A percentile compares a stretch with the other conserved stretches of the same genome.
Conservation (phyloP, 2,113 vertebrate genomes). For the Corynorhinus townsendii region DNA sequence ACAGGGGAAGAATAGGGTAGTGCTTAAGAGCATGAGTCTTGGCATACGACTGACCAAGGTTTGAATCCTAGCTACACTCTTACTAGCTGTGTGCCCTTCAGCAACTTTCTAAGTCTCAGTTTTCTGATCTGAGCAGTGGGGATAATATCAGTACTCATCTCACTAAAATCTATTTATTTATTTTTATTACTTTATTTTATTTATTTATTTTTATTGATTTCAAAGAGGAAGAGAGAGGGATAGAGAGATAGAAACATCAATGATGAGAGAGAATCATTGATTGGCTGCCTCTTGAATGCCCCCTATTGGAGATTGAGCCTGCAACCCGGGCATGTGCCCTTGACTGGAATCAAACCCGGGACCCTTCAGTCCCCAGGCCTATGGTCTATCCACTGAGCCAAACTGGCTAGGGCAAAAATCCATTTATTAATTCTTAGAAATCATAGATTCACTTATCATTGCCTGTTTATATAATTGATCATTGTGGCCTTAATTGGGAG, state of each 20-base stretch:
- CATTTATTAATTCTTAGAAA: not conserved
- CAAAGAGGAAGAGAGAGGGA: too few relatives aligned
- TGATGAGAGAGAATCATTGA: too few relatives aligned
- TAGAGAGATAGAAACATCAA: too few relatives aligned
- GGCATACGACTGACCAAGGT: not conserved
- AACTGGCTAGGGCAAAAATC: not conserved
- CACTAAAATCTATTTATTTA: conserved; percentile 24
- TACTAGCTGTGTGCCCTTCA: not conserved
- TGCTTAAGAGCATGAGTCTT: not conserved
- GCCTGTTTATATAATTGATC: not conserved
- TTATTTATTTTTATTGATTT: too few relatives aligned
- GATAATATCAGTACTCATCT: not conserved
- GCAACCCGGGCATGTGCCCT: too few relatives aligned
- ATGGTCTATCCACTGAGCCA: too few relatives aligned
- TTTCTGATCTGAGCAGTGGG: not conserved
- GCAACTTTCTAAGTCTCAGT: not conserved
- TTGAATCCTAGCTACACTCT: not conserved
- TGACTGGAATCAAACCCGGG: too few relatives aligned
- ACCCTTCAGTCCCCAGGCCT: too few relatives aligned
- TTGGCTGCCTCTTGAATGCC: too few relatives aligned
- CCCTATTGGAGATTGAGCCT: too few relatives aligned
- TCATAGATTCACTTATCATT: not conserved
- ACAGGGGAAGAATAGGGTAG: not conserved
- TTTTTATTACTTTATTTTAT: not conserved
- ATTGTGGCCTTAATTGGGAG: not conserved